phyloP scores from a whole-genome alignment of 2,797 vertebrate species.

The Streptopelia turtur region DNA sequence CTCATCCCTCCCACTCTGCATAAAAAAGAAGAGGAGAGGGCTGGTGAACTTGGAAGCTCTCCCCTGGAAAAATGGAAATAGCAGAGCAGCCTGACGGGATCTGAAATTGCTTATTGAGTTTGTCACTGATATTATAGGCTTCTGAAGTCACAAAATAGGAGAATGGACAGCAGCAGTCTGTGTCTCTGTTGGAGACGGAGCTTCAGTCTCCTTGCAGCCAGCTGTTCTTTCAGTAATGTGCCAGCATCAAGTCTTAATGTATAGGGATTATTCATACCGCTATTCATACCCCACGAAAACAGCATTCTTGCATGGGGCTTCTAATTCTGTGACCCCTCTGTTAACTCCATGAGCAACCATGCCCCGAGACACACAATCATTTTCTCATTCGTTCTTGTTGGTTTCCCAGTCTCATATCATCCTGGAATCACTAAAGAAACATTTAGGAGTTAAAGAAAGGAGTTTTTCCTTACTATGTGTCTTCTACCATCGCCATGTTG shows the following conservation, averaged over 20 bases:
- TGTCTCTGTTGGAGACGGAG: not conserved
- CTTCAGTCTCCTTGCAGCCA: not conserved
- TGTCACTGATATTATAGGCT: constrained; percentile 10
- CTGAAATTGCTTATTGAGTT: constrained; percentile 33
- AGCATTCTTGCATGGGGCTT: not conserved
- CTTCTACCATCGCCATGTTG: not conserved
- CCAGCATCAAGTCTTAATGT: not conserved
- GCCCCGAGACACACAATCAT: not conserved
- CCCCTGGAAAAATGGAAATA: constrained; percentile 7
- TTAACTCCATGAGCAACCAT: not conserved
- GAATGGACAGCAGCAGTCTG: constrained; percentile 7
- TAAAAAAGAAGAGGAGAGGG: not conserved
- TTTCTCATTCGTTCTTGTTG: not conserved
- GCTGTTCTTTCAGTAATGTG: not conserved
- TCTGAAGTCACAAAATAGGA: not conserved
- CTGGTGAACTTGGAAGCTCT: constrained; percentile 20
- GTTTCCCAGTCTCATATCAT: not conserved
- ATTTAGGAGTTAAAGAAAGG: not conserved
- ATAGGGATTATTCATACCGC: not conserved
- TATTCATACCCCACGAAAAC: not conserved
- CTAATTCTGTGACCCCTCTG: not conserved
- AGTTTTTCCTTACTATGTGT: not conserved
- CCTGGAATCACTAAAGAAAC: not conserved
- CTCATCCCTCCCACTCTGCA: not conserved
- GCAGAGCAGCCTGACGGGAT: constrained; percentile 22